Base-by-base conservation (phyloP, 2,888 invertebrate genomes). In the Diadromus collaris region DNA sequence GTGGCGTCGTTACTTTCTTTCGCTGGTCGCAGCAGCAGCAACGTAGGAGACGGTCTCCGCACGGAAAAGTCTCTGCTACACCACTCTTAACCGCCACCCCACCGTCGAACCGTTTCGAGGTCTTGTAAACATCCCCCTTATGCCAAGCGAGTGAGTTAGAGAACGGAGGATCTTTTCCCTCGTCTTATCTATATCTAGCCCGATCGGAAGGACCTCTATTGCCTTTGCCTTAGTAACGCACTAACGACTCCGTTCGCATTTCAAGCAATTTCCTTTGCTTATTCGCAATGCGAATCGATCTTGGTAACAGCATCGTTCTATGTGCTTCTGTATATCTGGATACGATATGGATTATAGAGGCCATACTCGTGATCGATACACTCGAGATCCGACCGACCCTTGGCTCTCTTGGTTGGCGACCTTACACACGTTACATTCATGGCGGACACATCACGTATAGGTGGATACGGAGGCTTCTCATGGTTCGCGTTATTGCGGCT, bases 1-100 rank as follows among this genome's bases (percentile, higher is more conserved):
- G 88, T 87, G 85, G 85, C 82, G 84, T 86, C 86, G 86, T 86
- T 87, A 85, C 87, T 87, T 88, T 88, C 85, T 85, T 87, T 83
- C 70, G 83, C 81, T 72, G 83, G 80, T 74, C 70, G 63, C 61
- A 63, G 71, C 41, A 67, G 77, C 69, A 80, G 63, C 70, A 65
- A 54, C 29, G 54, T 60, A 34, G 10, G 29, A 67, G 61, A 72
- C 68, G 79, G 64, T 72, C 72, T 76, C 79, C 63, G 58, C 58
- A 44, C 51, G 32, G 46, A 69, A 38, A 61, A 63, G 65, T 70
- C 64, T 70, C 69, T 54, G 54, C 68, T 64, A 56, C 13, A 61
- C 64, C 34, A n/a, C 51, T 76, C 70, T 64, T 64, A 51, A 21
- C 68, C 32, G 70, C 44, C 54, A 6, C 21, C 69, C 70, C 65